phyloP scores from a whole-genome alignment of 2,113 vertebrate genomes.

The Stercorarius parasiticus region DNA sequence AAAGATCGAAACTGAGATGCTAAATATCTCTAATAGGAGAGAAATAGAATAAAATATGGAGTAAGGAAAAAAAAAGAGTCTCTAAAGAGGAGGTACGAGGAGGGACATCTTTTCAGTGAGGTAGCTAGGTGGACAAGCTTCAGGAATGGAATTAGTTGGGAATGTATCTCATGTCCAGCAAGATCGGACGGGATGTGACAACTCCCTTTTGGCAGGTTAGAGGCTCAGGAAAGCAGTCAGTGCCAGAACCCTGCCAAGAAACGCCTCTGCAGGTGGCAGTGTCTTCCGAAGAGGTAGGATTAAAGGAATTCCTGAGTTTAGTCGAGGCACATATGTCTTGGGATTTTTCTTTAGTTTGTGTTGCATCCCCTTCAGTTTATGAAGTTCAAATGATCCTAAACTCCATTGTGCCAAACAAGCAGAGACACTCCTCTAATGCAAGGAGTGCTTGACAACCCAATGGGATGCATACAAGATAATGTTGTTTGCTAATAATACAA shows the following conservation, averaged over 20 bases:
- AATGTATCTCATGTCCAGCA: conserved; percentile 18
- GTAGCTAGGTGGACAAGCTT: neutral
- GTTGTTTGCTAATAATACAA: neutral
- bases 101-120: neutral
- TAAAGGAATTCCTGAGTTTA: conserved; percentile 35
- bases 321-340: conserved; percentile 12
- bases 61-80: neutral
- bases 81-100: neutral
- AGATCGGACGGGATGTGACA: conserved; percentile 6
- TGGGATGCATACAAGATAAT: neutral
- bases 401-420: neutral
- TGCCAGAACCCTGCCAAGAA: conserved; percentile 56
- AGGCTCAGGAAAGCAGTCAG: conserved; percentile 28
- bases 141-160: neutral
- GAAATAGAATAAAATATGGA: neutral
- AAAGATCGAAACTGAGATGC: neutral
- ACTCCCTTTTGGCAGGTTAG: neutral
- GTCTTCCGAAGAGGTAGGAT: neutral
- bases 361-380: neutral
- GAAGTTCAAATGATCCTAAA: neutral
- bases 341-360: neutral
- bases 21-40: neutral
- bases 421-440: neutral
- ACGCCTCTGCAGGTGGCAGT: conserved; percentile 14
- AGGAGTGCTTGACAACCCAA: neutral